Conservation (phyloP, 2,113 vertebrate species). For the Lepisosteus osseus region DNA sequence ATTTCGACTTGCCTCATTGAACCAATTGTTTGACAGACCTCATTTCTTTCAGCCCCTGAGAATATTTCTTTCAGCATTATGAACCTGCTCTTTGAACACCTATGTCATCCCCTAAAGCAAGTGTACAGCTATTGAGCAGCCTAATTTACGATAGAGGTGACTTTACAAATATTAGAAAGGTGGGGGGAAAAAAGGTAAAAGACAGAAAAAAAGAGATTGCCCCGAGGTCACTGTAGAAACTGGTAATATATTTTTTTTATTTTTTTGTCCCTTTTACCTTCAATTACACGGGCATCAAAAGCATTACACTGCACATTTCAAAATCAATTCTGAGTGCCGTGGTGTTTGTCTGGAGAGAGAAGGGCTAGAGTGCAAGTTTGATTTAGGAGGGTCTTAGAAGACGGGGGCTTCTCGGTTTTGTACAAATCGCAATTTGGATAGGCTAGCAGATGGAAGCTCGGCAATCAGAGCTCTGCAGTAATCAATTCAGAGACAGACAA, state of each 20-base stretch:
- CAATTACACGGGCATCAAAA: not conserved
- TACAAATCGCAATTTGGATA: conserved; percentile 55
- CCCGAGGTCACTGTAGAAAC: not conserved
- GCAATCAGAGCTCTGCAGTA: conserved; percentile 56
- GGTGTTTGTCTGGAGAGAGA: conserved; percentile 35
- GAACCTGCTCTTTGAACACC: conserved; percentile 1
- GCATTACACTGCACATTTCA: conserved; percentile 23
- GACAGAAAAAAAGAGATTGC: not conserved
- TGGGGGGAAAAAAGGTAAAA: not conserved
- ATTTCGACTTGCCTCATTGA: not conserved
- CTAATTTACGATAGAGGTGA: not conserved
- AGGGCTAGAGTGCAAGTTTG: conserved; percentile 42
- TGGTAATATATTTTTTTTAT: not conserved
- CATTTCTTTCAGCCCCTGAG: conserved; percentile 6
- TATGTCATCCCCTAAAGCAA: not conserved
- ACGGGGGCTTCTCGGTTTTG: conserved; percentile 40
- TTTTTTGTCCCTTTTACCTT: not conserved
- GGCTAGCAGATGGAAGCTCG: conserved; percentile 51
- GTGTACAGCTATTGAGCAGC: not conserved
- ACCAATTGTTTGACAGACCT: conserved; percentile 8
- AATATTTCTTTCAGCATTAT: conserved; percentile 1
- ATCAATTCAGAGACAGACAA: conserved; percentile 52
- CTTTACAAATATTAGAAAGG: not conserved
- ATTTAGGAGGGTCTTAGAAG: conserved; percentile 47
- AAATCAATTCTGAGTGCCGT: conserved; percentile 30